Evolutionary conservation across 2,888 invertebrate species (phyloP), one percentile per base, ranked within the genome.

Genomic region (Amphiduros pacificus): DNA sequence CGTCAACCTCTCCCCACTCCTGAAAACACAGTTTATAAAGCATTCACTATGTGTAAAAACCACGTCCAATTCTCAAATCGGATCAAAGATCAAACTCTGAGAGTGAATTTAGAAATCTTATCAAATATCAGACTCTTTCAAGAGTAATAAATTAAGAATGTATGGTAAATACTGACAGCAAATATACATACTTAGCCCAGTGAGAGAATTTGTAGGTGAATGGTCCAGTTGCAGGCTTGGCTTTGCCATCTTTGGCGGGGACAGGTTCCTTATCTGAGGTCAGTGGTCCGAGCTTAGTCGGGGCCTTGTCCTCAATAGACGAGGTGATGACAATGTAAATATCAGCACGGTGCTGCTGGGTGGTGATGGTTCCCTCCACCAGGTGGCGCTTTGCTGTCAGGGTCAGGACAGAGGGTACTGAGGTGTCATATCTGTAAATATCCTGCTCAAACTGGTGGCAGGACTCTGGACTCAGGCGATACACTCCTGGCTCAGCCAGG

Each of bases 401-500:
- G n/a, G 77, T 75, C 55, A 80, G 63, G 44, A 77, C 73, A 50
- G 70, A 71, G 41, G 9, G 11, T 32, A 60, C 78, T 71, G 70
- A 80, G 77, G 87, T 86, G 60, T 86, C 84, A 81, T 86, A 86
- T 11, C 74, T 77, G 69, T 85, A 85, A 2, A 78, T 74, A 1
- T 84, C 74, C 55, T 84, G 83, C 31, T 85, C 85, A 82, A 92
- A 93, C 65, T 87, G 85, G 81, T 95, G 95, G 77, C 96, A 96
- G 53, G 93, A 90, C 66, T 87, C 87, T 3, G 94, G 88, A 4
- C 85, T 85, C 56, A 82, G 71, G 52, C 74, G 70, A 65, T 81
- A 82, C 27, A 76, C 71, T 3, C 82, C 82, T 0, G 89, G 85
- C 68, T 86, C 85, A 1, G 89, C 86, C 49, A 95, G 87, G 80